Conservation (phyloP, 2,888 invertebrate genomes). For the Octonoba sinensis region DNA sequence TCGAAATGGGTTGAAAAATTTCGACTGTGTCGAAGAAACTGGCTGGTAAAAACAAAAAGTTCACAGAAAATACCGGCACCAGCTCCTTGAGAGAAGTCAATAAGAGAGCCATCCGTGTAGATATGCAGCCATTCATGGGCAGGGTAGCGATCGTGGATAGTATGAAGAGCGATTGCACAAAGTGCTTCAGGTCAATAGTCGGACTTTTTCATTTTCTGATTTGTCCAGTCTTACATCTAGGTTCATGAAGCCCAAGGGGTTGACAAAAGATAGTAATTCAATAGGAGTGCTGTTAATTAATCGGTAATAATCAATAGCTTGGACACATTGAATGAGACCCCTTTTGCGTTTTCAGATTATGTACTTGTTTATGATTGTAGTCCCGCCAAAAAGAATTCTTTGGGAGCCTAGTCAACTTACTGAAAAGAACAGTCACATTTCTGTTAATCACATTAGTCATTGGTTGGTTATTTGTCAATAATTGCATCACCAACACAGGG, state of each 20-base stretch:
- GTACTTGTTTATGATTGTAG: background rate
- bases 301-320: background rate
- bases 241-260: background rate
- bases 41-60: conserved; percentile 7
- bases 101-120: background rate
- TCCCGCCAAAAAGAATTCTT: background rate
- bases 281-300: conserved; percentile 5
- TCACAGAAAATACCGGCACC: background rate
- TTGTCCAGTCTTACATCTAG: conserved; percentile 7
- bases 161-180: conserved; percentile 3
- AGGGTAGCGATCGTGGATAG: background rate
- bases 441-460: background rate
- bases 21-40: no score
- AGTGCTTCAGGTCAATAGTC: conserved; percentile 1
- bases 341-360: background rate
- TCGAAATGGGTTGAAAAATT: conserved; percentile 1
- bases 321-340: background rate
- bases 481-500: background rate
- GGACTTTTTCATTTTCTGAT: conserved; percentile 5
- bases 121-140: background rate
- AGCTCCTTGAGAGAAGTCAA: conserved; percentile 2
- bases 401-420: background rate
- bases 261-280: conserved; percentile 9
- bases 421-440: background rate
- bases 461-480: background rate